Percentiles rank a stretch among this genome's conserved stretches.
phyloP scores from a whole-genome alignment of 2,113 vertebrate genomes.

The Lampris megalopsis region DNA sequence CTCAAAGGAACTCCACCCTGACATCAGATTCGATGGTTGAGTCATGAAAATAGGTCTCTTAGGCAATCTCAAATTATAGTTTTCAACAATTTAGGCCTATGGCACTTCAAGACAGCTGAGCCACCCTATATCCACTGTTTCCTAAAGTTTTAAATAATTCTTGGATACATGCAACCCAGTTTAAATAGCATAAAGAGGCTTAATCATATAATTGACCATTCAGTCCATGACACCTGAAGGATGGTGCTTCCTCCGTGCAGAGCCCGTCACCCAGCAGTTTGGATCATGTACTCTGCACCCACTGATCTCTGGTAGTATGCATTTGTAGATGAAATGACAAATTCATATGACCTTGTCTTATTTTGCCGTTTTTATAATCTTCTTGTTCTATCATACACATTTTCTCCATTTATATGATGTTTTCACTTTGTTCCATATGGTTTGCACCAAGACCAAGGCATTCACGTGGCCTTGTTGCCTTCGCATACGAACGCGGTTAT shows the following conservation, averaged over 20 bases:
- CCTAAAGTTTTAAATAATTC: slow-evolving; percentile 38
- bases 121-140: not conserved
- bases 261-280: no score
- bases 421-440: no score
- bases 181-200: slow-evolving; percentile 46
- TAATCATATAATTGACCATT: slow-evolving; percentile 17
- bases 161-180: slow-evolving; percentile 41
- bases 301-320: no score
- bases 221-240: slow-evolving; percentile 14
- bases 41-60: not conserved
- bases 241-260: not conserved
- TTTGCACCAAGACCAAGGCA: no score
- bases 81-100: slow-evolving; percentile 4
- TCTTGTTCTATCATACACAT: no score
- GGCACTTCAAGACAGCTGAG: not conserved
- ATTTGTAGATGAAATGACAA: no score
- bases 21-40: not conserved
- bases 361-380: no score
- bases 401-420: no score
- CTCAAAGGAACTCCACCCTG: not conserved
- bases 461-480: no score
- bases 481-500: not conserved
- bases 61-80: not conserved
- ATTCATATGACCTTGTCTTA: no score
- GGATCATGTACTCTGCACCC: no score